Evolutionary conservation across 1,140 invertebrate species (phyloP).

Genomic region (Hycleus phaleratus): DNA sequence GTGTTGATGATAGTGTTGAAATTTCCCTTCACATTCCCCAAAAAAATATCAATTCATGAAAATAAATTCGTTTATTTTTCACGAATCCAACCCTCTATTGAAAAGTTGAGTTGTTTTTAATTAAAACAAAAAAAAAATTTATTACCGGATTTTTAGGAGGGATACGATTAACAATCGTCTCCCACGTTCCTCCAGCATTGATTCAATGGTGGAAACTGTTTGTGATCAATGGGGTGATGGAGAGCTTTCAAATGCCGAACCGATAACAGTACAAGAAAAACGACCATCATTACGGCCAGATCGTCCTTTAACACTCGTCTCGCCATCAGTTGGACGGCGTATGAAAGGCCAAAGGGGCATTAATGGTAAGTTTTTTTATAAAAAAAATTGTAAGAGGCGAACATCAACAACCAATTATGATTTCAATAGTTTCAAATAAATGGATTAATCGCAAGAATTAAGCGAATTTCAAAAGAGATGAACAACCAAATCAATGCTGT

Average conservation of each 20-base stretch:
- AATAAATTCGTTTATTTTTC: too few relatives aligned
- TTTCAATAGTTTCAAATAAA: too few relatives aligned
- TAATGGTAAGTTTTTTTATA: conserved; percentile 52
- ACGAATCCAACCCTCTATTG: too few relatives aligned
- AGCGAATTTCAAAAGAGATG: too few relatives aligned
- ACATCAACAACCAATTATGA: too few relatives aligned
- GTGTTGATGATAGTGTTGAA: too few relatives aligned
- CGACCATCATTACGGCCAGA: conserved; percentile 41
- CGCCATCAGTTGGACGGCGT: conserved; percentile 61
- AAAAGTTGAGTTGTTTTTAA: too few relatives aligned
- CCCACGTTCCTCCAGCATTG: conserved; percentile 72
- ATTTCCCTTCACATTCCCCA: too few relatives aligned
- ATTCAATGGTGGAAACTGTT: conserved; percentile 62
- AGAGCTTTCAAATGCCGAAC: conserved; percentile 38
- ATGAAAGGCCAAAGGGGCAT: conserved; percentile 63
- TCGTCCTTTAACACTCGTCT: conserved; percentile 54
- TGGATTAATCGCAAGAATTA: too few relatives aligned
- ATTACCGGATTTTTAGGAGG: conserved; percentile 40
- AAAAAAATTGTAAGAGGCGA: too few relatives aligned
- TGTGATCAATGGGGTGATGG: conserved; percentile 43
- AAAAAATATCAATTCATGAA: too few relatives aligned
- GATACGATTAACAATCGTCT: conserved; percentile 47
- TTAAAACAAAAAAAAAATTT: neutral
- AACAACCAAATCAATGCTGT: too few relatives aligned
- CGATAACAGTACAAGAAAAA: conserved; percentile 38